Evolutionary conservation across 2,797 vertebrate genomes (phyloP).

Genomic region (Tenualosa thibaudeaui): DNA sequence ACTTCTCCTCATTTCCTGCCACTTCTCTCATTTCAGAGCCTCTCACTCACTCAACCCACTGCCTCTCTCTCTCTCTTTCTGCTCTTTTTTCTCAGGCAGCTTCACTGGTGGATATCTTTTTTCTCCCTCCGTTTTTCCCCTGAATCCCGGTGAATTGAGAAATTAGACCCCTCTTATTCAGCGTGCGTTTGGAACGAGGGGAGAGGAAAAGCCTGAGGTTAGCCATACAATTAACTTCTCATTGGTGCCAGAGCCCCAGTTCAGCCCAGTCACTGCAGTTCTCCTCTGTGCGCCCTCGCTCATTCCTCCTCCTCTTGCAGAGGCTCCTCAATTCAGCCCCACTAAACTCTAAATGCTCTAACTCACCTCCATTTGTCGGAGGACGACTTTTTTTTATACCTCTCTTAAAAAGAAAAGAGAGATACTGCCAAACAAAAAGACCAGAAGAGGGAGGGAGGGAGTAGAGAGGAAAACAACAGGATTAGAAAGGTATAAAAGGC

Average conservation of each 20-base stretch:
- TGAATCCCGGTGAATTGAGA: slow-evolving; percentile 25
- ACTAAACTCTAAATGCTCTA: not conserved
- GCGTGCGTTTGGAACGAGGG: not conserved
- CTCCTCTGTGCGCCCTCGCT: not conserved
- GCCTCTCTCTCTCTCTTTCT: not conserved
- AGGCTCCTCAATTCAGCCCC: slow-evolving; percentile 3
- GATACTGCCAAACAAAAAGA: not conserved
- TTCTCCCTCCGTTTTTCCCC: slow-evolving; percentile 22
- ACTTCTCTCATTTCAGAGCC: not conserved
- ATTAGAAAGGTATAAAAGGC: not conserved
- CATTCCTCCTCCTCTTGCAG: slow-evolving; percentile 34
- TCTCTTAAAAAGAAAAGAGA: not conserved
- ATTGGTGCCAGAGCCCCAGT: not conserved
- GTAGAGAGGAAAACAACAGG: not conserved
- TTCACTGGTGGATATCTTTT: slow-evolving; percentile 13
- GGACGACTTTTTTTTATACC: slow-evolving; percentile 1
- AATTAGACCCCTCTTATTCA: slow-evolving; percentile 23
- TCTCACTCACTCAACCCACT: not conserved
- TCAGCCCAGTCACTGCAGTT: slow-evolving; percentile 7
- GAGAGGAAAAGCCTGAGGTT: slow-evolving; percentile 1
- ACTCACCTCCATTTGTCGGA: slow-evolving; percentile 1
- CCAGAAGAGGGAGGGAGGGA: not conserved
- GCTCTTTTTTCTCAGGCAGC: not conserved
- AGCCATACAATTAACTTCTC: slow-evolving; percentile 32
- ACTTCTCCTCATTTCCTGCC: slow-evolving; percentile 22